Percentiles rank a stretch among this genome's conserved stretches.
Conservation (phyloP, 2,888 invertebrate genomes). For the Drosophila koepferae region DNA sequence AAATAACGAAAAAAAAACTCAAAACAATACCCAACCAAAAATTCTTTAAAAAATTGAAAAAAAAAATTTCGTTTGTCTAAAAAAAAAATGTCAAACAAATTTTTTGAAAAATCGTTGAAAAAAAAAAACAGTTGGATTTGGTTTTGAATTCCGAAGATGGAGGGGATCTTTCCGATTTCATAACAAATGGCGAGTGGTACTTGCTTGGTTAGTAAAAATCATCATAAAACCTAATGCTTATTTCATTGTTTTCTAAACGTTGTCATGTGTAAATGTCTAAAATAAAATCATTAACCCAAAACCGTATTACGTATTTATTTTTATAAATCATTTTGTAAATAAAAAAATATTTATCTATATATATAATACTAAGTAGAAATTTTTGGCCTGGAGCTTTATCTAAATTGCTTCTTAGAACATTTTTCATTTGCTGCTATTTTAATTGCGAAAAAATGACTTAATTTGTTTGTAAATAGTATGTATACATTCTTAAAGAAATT, state of each 20-base stretch:
- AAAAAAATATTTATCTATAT: constrained; percentile 2
- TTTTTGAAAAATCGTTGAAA: constrained; percentile 53
- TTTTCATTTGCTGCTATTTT: constrained; percentile 51
- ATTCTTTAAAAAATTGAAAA: constrained; percentile 16
- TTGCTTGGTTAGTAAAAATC: constrained; percentile 93
- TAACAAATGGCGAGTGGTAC: constrained; percentile 99
- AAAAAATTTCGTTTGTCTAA: constrained; percentile 47
- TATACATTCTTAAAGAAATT: constrained; percentile 6
- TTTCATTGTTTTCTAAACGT: constrained; percentile 64
- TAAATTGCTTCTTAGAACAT: constrained; percentile 56
- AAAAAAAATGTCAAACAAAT: constrained; percentile 45
- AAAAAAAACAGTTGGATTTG: constrained; percentile 93
- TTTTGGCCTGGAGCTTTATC: constrained; percentile 33
- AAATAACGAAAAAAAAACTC: constrained; percentile 50
- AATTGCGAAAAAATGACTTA: background rate
- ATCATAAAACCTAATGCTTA: constrained; percentile 69
- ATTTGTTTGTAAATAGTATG: constrained; percentile 35
- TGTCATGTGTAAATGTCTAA: constrained; percentile 70
- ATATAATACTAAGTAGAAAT: constrained; percentile 21
- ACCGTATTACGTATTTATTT: constrained; percentile 22
- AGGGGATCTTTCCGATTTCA: constrained; percentile 98
- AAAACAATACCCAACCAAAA: constrained; percentile 67
- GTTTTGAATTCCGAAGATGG: constrained; percentile 96
- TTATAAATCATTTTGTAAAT: constrained; percentile 31
- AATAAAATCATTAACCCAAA: constrained; percentile 28